Evolutionary conservation across 2,888 invertebrate genomes (phyloP), one percentile per base, ranked within the genome.

Genomic region (Chymomyza procnemis): DNA sequence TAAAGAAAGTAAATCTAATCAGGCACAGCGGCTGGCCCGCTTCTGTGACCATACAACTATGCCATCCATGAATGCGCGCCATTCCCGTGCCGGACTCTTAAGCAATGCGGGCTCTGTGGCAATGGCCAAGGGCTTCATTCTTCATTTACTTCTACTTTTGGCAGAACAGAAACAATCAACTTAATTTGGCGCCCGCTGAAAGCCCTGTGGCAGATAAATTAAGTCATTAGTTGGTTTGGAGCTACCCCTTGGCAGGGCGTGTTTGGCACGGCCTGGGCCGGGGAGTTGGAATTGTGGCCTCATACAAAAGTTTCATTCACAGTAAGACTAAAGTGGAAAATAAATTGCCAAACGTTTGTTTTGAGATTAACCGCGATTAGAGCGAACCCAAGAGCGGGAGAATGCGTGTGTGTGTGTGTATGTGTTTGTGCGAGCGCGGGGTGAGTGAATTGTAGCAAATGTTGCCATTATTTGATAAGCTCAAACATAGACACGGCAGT

Each of bases 191-290:
- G 88, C 85, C 85, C 86, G 88, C 84, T 87, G 88, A 88, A 86
- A 83, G 81, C 88, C 89, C 89, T 87, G 88, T 88, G 87, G 88
- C 89, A 88, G 91, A 90, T 91, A 91, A 90, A 90, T 90, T 91
- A 90, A 90, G 90, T 91, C 91, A 90, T 90, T 90, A 91, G 91
- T 90, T 90, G 88, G 84, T 16, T 50, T 50, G 50, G 79, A 85
- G 79, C 86, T 76, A 60, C 46, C 56, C 46, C 50, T n/a, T 50
- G 8, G 50, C 19, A 50, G 66, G 67, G 52, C 8, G 16, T 59
- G 22, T 46, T 30, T 55, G 26, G 22, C 41, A 54, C 8, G 26
- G 22, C 41, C 55, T 8, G 58, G 52, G 59, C 9, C 52, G 21
- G 64, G 34, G 14, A 50, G 55, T 9, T 9, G 61, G 16, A n/a